Evolutionary conservation across 2,888 invertebrate genomes (phyloP).

Genomic region (Volucella bombylans): DNA sequence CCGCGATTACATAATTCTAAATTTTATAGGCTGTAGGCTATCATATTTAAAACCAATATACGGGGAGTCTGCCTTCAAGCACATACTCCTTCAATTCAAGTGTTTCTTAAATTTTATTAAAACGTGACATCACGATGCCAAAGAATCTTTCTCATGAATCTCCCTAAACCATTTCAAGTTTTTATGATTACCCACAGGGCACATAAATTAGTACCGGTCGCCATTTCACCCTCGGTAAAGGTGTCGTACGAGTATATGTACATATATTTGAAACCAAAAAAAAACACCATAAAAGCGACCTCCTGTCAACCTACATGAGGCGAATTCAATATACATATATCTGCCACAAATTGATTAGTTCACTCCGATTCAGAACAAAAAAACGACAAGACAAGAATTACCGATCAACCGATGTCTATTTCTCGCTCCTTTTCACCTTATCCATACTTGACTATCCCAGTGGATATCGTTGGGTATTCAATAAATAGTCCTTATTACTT

Average conservation of each 20-base stretch:
- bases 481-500: constrained; percentile 82
- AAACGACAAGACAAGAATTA: neutral
- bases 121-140: too few relatives aligned
- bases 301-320: constrained; percentile 37
- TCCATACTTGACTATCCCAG: neutral
- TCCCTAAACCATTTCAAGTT: neutral
- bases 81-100: too few relatives aligned
- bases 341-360: constrained; percentile 31
- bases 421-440: neutral
- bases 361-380: neutral
- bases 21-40: too few relatives aligned
- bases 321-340: constrained; percentile 40
- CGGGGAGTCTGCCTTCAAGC: too few relatives aligned
- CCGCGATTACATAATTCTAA: too few relatives aligned
- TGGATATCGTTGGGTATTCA: constrained; percentile 75
- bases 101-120: too few relatives aligned
- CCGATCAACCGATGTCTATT: neutral
- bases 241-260: neutral
- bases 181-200: constrained; percentile 43
- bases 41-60: too few relatives aligned
- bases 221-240: neutral
- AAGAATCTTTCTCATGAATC: too few relatives aligned
- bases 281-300: constrained; percentile 23
- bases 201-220: constrained; percentile 9
- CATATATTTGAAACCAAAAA: neutral